A percentile compares a stretch with the other conserved stretches of the same genome.
These are phyloP conservation scores for Corythucha ciliata DNA, from an alignment of 2,888 invertebrate species.

Conservation along the genomic window DNA sequence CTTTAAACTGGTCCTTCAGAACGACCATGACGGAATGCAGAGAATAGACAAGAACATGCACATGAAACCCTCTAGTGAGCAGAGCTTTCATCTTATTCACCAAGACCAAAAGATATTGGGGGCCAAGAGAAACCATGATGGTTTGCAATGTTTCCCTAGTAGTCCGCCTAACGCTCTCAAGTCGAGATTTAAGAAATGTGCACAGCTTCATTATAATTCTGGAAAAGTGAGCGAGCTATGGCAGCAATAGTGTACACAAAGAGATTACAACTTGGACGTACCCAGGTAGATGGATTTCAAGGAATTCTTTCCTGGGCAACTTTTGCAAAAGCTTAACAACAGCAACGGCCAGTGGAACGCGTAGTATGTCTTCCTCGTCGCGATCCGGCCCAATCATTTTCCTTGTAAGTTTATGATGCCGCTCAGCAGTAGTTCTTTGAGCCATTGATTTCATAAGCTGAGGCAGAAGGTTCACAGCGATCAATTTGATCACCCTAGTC, in stretches of 20 bases:
- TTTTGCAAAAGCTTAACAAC: conserved; percentile 83
- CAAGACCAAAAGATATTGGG: conserved; percentile 65
- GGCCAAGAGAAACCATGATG: conserved; percentile 76
- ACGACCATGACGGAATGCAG: conserved; percentile 71
- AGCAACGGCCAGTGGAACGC: conserved; percentile 87
- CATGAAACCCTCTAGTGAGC: conserved; percentile 81
- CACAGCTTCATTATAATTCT: conserved; percentile 81
- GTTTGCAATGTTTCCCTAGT: conserved; percentile 88
- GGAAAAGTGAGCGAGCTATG: conserved; percentile 37
- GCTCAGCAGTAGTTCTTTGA: conserved; percentile 59
- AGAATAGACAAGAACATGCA: conserved; percentile 85
- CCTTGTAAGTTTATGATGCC: conserved; percentile 58
- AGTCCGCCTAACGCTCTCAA: conserved; percentile 73
- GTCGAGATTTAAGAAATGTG: conserved; percentile 78
- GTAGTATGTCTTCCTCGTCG: conserved; percentile 82
- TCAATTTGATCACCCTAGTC: conserved; percentile 60
- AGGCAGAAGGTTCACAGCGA: conserved; percentile 64
- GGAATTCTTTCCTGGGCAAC: conserved; percentile 58
- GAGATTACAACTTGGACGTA: conserved; percentile 40
- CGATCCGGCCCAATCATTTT: conserved; percentile 56
- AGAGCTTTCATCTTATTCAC: conserved; percentile 70
- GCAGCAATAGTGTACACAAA: background rate
- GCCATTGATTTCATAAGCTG: conserved; percentile 65
- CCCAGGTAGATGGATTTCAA: conserved; percentile 74
- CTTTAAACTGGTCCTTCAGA: conserved; percentile 58